Evolutionary conservation across 2,888 invertebrate species (phyloP).

Genomic region (Julus scandinavius): DNA sequence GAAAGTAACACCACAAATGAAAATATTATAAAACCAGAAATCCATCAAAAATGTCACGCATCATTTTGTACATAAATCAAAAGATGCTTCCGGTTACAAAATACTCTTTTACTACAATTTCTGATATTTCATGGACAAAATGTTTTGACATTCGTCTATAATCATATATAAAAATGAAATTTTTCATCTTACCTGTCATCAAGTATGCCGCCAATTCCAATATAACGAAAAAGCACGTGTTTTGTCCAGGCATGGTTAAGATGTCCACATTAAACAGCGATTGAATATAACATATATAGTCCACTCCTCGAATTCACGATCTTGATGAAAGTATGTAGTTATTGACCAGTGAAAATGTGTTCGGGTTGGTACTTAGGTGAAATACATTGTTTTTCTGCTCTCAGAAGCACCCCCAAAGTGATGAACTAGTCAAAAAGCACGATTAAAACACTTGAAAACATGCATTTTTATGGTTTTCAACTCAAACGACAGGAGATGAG

Average conservation of each 20-base stretch:
- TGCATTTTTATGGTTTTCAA: background rate
- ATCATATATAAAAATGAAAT: too few species aligned
- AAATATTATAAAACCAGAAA: too few species aligned
- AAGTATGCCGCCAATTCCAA: conserved; percentile 18
- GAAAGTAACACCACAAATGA: too few species aligned
- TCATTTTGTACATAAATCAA: too few species aligned
- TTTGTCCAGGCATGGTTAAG: conserved; percentile 8
- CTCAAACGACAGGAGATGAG: background rate
- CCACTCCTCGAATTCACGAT: background rate
- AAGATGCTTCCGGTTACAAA: too few species aligned
- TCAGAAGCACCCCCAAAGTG: background rate
- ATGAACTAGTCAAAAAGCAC: background rate
- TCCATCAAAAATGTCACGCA: too few species aligned
- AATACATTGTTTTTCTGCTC: background rate
- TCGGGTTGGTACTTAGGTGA: too few species aligned
- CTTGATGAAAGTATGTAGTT: background rate
- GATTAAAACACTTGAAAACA: background rate
- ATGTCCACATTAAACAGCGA: background rate
- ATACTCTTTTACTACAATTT: too few species aligned
- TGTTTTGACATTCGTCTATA: too few species aligned
- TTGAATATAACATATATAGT: background rate
- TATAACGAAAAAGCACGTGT: conserved; percentile 16
- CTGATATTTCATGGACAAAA: too few species aligned
- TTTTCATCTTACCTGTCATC: background rate
- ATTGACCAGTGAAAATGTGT: background rate